phyloP scores from a whole-genome alignment of 2,888 invertebrate species.

The Dyspetes luteomarginatus region DNA sequence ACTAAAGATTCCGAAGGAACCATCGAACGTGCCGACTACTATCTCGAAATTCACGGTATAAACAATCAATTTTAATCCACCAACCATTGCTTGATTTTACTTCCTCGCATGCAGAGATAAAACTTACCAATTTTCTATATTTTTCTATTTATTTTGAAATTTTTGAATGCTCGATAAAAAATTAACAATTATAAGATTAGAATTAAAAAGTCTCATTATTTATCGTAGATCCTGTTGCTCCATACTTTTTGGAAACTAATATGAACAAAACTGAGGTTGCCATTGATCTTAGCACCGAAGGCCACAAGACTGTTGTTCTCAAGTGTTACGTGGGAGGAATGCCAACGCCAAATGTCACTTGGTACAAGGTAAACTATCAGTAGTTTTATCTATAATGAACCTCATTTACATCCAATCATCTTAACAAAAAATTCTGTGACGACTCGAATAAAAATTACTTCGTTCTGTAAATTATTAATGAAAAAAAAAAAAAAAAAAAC shows the following conservation, averaged over 20 bases:
- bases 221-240: slow-evolving; percentile 83
- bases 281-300: slow-evolving; percentile 78
- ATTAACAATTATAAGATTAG: too few relatives aligned
- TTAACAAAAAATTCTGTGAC: background rate
- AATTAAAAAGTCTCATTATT: too few relatives aligned
- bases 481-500: background rate
- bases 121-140: too few relatives aligned
- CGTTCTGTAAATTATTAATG: too few relatives aligned
- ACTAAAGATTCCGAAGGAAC: slow-evolving; percentile 59
- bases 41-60: slow-evolving; percentile 81
- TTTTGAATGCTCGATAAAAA: too few relatives aligned
- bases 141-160: too few relatives aligned
- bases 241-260: slow-evolving; percentile 83
- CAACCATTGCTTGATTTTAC: slow-evolving; percentile 1
- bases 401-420: background rate
- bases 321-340: slow-evolving; percentile 75
- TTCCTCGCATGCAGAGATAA: too few relatives aligned
- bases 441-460: background rate
- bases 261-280: slow-evolving; percentile 82
- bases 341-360: slow-evolving; percentile 86
- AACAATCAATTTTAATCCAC: slow-evolving; percentile 65
- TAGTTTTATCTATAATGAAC: background rate
- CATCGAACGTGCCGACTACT: slow-evolving; percentile 68
- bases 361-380: slow-evolving; percentile 87
- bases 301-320: slow-evolving; percentile 71